A percentile compares a stretch with the other conserved stretches of the same genome.
phyloP scores from a whole-genome alignment of 2,888 invertebrate species.

The Neocrepidodera transversa region DNA sequence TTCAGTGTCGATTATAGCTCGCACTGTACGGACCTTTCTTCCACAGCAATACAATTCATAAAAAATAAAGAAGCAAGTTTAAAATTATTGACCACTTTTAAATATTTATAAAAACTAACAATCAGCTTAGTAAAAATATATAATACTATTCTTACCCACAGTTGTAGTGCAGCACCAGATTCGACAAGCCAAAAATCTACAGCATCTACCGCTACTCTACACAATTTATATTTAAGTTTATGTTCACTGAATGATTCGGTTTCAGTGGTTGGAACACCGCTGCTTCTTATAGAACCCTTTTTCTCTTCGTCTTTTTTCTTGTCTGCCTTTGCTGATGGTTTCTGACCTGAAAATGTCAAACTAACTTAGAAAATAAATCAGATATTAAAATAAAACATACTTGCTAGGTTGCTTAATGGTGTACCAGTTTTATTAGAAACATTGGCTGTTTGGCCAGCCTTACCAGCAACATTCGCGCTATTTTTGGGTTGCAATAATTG shows the following conservation, averaged over 20 bases:
- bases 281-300: slow-evolving; percentile 46
- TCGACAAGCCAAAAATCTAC: slow-evolving; percentile 92
- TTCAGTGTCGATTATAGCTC: no score
- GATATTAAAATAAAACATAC: not conserved
- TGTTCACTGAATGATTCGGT: slow-evolving; percentile 52
- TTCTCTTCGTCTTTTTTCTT: slow-evolving; percentile 45
- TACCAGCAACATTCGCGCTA: slow-evolving; percentile 40
- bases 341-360: slow-evolving; percentile 6
- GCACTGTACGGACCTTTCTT: no score
- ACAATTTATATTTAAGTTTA: slow-evolving; percentile 88
- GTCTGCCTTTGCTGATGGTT: slow-evolving; percentile 25
- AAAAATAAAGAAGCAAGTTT: no score
- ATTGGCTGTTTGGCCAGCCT: slow-evolving; percentile 36
- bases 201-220: slow-evolving; percentile 85
- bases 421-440: slow-evolving; percentile 20
- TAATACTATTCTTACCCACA: slow-evolving; percentile 79
- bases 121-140: no score
- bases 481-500: slow-evolving; percentile 51
- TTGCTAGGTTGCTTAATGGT: slow-evolving; percentile 14
- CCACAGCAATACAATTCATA: no score
- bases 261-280: slow-evolving; percentile 33
- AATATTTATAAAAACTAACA: no score
- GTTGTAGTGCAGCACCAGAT: slow-evolving; percentile 82
- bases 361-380: not conserved
- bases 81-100: no score